These are phyloP conservation scores for Periphyllus acericola DNA, from an alignment of 2,888 invertebrate species.

Conservation along the genomic window DNA sequence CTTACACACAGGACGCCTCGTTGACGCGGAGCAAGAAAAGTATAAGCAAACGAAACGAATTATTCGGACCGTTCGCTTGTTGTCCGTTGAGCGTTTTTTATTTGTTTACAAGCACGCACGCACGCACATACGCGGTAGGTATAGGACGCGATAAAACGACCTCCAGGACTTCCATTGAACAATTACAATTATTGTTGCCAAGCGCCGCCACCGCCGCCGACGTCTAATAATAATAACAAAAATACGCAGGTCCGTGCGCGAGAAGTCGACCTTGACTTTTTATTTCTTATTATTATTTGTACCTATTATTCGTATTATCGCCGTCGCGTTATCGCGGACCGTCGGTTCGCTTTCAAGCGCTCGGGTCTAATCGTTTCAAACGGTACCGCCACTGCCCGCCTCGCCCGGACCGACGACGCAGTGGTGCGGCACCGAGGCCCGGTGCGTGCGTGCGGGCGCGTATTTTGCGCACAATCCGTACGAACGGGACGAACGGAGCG, in stretches of 20 bases:
- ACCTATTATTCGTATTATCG: background rate
- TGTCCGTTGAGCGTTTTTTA: background rate
- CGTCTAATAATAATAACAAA: constrained; percentile 19
- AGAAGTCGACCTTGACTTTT: constrained; percentile 22
- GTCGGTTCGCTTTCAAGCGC: too few species aligned
- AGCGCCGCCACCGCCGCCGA: background rate
- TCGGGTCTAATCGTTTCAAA: background rate
- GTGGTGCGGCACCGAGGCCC: background rate
- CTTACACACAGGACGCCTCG: background rate
- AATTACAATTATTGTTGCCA: background rate
- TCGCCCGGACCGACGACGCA: background rate
- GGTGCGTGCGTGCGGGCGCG: background rate
- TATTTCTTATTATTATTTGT: background rate
- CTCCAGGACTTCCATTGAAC: background rate
- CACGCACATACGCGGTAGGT: background rate
- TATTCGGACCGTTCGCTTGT: background rate
- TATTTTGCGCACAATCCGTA: background rate
- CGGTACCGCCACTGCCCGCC: background rate
- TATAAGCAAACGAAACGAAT: background rate
- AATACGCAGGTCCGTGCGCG: background rate
- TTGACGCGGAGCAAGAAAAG: background rate
- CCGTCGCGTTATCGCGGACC: background rate
- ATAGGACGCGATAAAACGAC: background rate
- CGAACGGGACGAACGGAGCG: background rate
- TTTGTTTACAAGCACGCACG: background rate